Evolutionary conservation across 2,888 invertebrate species (phyloP).

Genomic region (Elegia similella): DNA sequence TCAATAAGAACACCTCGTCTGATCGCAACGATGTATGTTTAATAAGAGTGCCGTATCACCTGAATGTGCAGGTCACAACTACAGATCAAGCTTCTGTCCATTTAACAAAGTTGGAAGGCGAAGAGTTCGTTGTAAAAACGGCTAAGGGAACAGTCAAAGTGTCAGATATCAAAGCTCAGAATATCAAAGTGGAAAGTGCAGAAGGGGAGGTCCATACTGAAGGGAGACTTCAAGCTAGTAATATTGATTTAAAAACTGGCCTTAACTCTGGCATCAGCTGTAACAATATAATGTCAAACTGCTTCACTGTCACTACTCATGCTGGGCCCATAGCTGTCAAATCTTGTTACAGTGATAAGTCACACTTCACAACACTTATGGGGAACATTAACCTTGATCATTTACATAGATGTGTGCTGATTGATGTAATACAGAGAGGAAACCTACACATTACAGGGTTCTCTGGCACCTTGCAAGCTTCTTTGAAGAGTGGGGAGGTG

Average conservation of each 20-base stretch:
- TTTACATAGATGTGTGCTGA: slow-evolving; percentile 63
- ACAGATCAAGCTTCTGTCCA: slow-evolving; percentile 70
- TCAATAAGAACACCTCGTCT: slow-evolving; percentile 65
- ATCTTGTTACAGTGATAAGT: slow-evolving; percentile 73
- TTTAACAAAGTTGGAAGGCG: slow-evolving; percentile 65
- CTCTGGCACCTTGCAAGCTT: slow-evolving; percentile 67
- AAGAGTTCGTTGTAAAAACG: slow-evolving; percentile 71
- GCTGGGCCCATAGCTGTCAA: slow-evolving; percentile 67
- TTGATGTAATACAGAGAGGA: slow-evolving; percentile 74
- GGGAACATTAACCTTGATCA: slow-evolving; percentile 65
- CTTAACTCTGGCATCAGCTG: slow-evolving; percentile 59
- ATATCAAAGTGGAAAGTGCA: slow-evolving; percentile 62
- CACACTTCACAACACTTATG: slow-evolving; percentile 72
- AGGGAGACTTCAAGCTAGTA: slow-evolving; percentile 62
- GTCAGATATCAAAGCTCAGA: slow-evolving; percentile 63
- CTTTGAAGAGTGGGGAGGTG: slow-evolving; percentile 73
- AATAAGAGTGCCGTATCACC: slow-evolving; percentile 72
- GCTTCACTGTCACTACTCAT: slow-evolving; percentile 61
- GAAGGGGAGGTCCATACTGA: slow-evolving; percentile 60
- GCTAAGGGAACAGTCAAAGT: slow-evolving; percentile 64
- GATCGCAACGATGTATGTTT: slow-evolving; percentile 71
- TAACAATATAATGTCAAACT: slow-evolving; percentile 70
- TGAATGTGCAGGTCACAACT: slow-evolving; percentile 69
- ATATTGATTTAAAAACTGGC: slow-evolving; percentile 71
- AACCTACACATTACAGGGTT: slow-evolving; percentile 72